Conservation (phyloP, 2,888 invertebrate species). For the Patella depressa region DNA sequence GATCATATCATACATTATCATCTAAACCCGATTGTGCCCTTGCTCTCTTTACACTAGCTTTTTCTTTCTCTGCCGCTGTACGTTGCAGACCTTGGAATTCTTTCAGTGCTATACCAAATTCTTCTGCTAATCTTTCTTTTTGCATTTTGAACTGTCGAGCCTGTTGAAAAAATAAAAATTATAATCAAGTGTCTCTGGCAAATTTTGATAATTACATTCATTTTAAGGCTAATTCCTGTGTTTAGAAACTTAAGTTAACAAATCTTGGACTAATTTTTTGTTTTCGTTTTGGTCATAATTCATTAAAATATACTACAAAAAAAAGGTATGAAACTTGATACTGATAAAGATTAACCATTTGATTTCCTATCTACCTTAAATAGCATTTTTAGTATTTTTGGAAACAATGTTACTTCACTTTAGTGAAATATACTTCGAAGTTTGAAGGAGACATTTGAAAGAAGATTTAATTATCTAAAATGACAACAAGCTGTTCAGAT, state of each 20-base stretch:
- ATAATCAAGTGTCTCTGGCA: neutral
- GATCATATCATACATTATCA: too few relatives aligned
- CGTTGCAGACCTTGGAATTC: slow-evolving; percentile 87
- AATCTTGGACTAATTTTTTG: neutral
- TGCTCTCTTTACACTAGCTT: slow-evolving; percentile 82
- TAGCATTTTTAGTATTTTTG: too few relatives aligned
- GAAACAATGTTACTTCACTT: too few relatives aligned
- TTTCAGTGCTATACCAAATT: slow-evolving; percentile 90
- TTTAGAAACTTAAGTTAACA: neutral
- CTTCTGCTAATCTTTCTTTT: slow-evolving; percentile 89
- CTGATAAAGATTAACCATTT: too few relatives aligned
- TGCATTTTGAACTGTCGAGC: slow-evolving; percentile 88
- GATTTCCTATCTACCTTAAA: too few relatives aligned
- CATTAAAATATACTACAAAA: too few relatives aligned
- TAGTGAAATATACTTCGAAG: too few relatives aligned
- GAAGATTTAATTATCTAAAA: too few relatives aligned
- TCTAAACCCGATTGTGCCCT: slow-evolving; percentile 62
- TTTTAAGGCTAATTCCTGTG: too few relatives aligned
- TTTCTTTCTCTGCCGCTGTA: slow-evolving; percentile 90
- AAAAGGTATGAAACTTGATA: too few relatives aligned
- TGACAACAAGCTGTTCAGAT: too few relatives aligned
- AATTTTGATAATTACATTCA: neutral
- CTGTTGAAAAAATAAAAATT: slow-evolving; percentile 14
- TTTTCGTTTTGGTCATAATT: neutral
- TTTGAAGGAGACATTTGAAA: too few relatives aligned